These are phyloP conservation scores for Drosophila ohnishii DNA, from an alignment of 1,140 invertebrate genomes.

Conservation along the genomic window DNA sequence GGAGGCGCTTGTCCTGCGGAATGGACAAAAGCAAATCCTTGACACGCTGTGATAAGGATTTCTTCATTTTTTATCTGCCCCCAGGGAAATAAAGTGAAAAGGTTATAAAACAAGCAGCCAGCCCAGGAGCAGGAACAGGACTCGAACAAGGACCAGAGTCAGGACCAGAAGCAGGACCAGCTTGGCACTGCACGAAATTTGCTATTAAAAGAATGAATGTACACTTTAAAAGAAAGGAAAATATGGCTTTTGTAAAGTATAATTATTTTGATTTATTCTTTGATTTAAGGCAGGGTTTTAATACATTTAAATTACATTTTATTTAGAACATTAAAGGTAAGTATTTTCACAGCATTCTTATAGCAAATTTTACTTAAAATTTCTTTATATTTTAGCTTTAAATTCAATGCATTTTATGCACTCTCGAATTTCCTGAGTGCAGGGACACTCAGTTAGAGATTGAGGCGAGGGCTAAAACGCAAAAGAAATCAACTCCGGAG, in stretches of 20 bases:
- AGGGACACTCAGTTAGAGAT: constrained; percentile 20
- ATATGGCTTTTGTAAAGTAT: neutral
- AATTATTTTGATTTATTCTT: neutral
- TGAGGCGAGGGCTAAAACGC: constrained; percentile 50
- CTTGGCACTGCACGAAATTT: constrained; percentile 4
- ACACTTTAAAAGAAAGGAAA: too few species aligned
- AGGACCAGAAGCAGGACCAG: constrained; percentile 19
- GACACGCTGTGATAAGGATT: constrained; percentile 83
- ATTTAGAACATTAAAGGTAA: neutral
- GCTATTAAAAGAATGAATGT: too few species aligned
- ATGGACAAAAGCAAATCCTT: constrained; percentile 82
- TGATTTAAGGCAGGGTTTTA: too few species aligned
- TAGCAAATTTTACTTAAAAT: neutral
- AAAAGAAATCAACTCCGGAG: constrained; percentile 75
- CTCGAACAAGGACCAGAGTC: constrained; percentile 24
- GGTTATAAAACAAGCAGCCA: constrained; percentile 81
- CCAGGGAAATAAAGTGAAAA: constrained; percentile 83
- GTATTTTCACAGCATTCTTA: neutral
- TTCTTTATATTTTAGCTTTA: neutral
- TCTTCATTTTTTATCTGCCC: constrained; percentile 82
- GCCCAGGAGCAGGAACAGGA: constrained; percentile 33
- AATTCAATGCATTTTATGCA: neutral
- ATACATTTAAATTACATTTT: neutral
- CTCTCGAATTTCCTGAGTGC: neutral
- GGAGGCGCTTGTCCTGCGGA: constrained; percentile 71